A percentile compares a stretch with the other conserved stretches of the same genome.
These are phyloP conservation scores for Xestobium rufovillosum DNA, from an alignment of 2,888 invertebrate species.

Conservation along the genomic window DNA sequence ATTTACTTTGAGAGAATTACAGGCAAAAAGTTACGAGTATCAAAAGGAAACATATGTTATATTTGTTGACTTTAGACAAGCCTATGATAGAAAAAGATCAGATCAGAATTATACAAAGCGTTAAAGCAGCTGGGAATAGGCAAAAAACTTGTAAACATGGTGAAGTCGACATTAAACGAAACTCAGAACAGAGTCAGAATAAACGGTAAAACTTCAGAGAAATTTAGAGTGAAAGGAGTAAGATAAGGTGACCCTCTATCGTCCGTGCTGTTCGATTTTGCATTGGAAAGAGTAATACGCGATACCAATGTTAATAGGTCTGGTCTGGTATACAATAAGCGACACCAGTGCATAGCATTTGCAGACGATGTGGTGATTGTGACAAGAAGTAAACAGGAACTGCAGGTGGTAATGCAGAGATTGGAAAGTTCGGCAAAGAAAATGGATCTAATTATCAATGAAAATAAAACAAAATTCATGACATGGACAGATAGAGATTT, in stretches of 20 bases:
- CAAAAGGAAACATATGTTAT: not conserved
- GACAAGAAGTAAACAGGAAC: too few relatives aligned
- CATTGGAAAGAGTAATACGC: conserved; percentile 9
- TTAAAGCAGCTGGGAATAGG: conserved; percentile 1
- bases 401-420: too few relatives aligned
- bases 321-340: not conserved
- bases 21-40: not conserved
- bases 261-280: conserved; percentile 6
- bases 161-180: not conserved
- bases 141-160: not conserved
- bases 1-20: not conserved
- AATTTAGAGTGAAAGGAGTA: conserved; percentile 1
- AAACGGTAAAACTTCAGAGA: not conserved
- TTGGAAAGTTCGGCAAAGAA: too few relatives aligned
- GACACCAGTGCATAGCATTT: conserved; percentile 7
- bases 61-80: conserved; percentile 1
- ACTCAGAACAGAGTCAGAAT: not conserved
- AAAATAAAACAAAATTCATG: too few relatives aligned
- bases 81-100: not conserved
- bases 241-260: not conserved
- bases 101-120: not conserved
- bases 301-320: not conserved
- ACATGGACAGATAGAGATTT: too few relatives aligned
- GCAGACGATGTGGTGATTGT: too few relatives aligned
- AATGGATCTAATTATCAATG: too few relatives aligned